Evolutionary conservation across 2,888 invertebrate species (phyloP), one percentile per base, ranked within the genome.

Genomic region (Hecatera dysodea): DNA sequence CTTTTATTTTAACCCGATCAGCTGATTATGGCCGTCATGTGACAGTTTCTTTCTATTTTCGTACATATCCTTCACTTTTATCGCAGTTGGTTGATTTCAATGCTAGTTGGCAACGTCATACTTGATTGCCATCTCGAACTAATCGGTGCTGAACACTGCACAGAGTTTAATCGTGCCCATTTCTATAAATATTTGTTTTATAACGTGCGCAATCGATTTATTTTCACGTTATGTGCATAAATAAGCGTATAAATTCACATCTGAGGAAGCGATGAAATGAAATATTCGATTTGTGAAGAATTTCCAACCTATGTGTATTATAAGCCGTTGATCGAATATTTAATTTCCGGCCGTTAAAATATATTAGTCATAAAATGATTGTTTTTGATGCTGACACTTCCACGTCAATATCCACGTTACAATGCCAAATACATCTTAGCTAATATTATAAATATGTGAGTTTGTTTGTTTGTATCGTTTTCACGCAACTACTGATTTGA

Each of bases 31-130:
- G 48, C 57, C 44, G 60, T 60, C 46, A 50, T 64, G 63, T 44
- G 59, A 55, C 46, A 46, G 52, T 72, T 66, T 72, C 36, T 66
- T 63, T 78, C 39, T 73, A 55, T 81, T 65, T 79, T 66, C 39
- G 50, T 67, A 60, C 50, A 27, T 39, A 72, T 81, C 78, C 78
- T 81, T 81, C 82, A 66, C n/a, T 79, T 78, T 56, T 62, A 78
- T 65, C 66, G 63, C 72, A 67, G 67, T 64, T 64, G 29, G 60
- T 67, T 67, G 72, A 57, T 77, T 78, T 79, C 82, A 81, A 65
- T 67, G 82, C 52, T 55, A 67, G 60, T 67, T 62, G 62, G 72
- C 27, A 52, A 78, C 61, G 79, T 79, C 78, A 81, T 72, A 78
- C 72, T 77, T 46, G 78, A 81, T 79, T 72, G 61, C 72, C 52